Percentiles rank a stretch among this genome's conserved stretches.
These are phyloP conservation scores for Nycticryphes semicollaris DNA, from an alignment of 2,113 vertebrate genomes.

Conservation along the genomic window DNA sequence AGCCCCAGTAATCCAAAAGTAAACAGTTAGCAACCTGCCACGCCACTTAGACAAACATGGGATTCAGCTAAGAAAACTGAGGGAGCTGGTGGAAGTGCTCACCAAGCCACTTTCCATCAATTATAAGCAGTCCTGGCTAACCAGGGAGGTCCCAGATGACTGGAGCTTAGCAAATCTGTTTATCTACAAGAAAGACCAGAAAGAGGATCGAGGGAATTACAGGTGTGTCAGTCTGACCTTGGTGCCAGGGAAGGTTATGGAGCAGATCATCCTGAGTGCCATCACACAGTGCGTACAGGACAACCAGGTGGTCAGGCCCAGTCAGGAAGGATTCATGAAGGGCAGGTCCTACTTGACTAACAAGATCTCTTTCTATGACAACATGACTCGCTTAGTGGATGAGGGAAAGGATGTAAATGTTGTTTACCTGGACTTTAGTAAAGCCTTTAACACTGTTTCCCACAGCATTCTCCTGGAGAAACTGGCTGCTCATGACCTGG, in stretches of 20 bases:
- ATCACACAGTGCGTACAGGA: accelerated
- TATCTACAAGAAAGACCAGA: neutral
- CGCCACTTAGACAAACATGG: neutral
- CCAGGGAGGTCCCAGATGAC: neutral
- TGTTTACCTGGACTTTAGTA: neutral
- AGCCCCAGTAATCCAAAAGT: neutral
- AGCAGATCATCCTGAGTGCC: neutral
- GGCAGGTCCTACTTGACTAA: neutral
- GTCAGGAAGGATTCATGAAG: neutral
- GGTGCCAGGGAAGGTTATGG: neutral
- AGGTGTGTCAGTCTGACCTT: neutral
- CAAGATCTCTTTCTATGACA: neutral
- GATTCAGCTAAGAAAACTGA: neutral
- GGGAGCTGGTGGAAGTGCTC: neutral
- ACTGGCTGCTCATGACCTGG: neutral
- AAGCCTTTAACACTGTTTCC: neutral
- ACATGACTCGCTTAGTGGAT: accelerated
- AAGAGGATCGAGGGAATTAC: neutral
- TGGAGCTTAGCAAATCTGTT: neutral
- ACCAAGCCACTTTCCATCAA: neutral
- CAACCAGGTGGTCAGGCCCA: neutral
- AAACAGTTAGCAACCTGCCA: neutral
- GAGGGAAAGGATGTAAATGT: neutral
- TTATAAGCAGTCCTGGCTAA: neutral
- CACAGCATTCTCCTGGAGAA: neutral